Evolutionary conservation across 23 tunicate species (phyloP).

Genomic region (Phallusia fumigata): DNA sequence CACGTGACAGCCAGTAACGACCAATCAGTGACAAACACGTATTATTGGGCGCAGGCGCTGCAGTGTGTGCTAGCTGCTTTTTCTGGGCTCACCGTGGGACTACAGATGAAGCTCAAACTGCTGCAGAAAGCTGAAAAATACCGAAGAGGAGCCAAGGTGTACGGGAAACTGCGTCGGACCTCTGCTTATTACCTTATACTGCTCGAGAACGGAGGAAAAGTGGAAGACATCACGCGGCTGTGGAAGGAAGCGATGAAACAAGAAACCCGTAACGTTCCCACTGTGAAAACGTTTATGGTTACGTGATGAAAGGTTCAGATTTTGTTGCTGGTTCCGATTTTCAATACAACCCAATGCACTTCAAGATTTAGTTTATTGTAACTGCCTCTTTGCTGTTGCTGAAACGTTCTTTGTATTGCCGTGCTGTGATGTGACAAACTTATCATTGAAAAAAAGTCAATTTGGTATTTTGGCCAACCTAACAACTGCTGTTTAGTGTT

Average conservation of each 20-base stretch:
- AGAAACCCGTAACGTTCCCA: slow-evolving; percentile 77
- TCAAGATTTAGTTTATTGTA: too few species aligned
- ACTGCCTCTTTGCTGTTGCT: too few species aligned
- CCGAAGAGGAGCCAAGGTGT: slow-evolving; percentile 83
- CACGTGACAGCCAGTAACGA: not conserved
- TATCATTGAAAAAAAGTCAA: too few species aligned
- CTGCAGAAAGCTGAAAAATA: slow-evolving; percentile 72
- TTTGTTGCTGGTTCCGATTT: not conserved
- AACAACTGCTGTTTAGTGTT: too few species aligned
- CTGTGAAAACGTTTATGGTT: slow-evolving; percentile 72
- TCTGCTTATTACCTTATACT: slow-evolving; percentile 76
- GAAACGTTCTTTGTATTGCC: too few species aligned
- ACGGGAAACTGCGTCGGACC: slow-evolving; percentile 57
- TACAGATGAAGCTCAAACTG: slow-evolving; percentile 78
- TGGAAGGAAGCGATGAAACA: slow-evolving; percentile 91
- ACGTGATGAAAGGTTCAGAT: slow-evolving; percentile 32
- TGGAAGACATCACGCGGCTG: slow-evolving; percentile 71
- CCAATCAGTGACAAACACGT: slow-evolving; percentile 11
- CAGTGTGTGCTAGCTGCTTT: slow-evolving; percentile 65
- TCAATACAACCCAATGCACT: not conserved
- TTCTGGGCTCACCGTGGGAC: slow-evolving; percentile 64
- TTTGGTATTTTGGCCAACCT: too few species aligned
- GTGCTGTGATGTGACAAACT: too few species aligned
- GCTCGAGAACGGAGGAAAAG: slow-evolving; percentile 82
- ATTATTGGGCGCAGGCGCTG: slow-evolving; percentile 30